Conservation (phyloP, 1,140 invertebrate species). For the Monomorium pharaonis region DNA sequence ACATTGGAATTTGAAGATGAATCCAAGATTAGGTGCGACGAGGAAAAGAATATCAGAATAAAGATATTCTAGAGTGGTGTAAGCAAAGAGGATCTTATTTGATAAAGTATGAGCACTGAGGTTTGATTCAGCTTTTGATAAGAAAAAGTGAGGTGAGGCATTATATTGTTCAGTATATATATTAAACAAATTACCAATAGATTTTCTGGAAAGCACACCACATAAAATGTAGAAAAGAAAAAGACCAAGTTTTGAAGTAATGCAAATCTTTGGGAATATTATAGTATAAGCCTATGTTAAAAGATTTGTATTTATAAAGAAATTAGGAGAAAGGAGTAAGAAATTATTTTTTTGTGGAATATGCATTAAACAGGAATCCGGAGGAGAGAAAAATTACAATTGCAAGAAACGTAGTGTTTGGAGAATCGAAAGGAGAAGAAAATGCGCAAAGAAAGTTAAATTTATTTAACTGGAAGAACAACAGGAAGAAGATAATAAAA, state of each 20-base stretch:
- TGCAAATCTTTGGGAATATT: not conserved
- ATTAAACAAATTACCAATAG: not conserved
- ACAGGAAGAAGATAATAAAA: not conserved
- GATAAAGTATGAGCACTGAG: too few relatives aligned
- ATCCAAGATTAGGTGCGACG: not conserved
- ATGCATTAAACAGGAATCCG: not conserved
- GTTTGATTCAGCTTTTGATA: too few relatives aligned
- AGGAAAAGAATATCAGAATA: not conserved
- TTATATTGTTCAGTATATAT: not conserved
- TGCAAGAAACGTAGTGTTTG: not conserved
- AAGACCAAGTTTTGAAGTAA: not conserved
- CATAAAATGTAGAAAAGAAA: not conserved
- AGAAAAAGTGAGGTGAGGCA: too few relatives aligned
- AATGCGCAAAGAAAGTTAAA: not conserved
- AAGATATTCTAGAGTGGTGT: not conserved
- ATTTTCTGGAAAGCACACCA: not conserved
- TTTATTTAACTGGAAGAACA: not conserved
- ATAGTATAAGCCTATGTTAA: not conserved
- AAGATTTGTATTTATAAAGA: not conserved
- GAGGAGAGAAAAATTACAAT: not conserved
- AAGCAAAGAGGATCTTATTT: not conserved
- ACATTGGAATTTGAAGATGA: not conserved
- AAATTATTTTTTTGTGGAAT: not conserved
- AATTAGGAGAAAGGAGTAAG: not conserved
- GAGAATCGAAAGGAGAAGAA: too few relatives aligned